phyloP scores from a whole-genome alignment of 2,888 invertebrate species.

The Rhyacophila evoluta region DNA sequence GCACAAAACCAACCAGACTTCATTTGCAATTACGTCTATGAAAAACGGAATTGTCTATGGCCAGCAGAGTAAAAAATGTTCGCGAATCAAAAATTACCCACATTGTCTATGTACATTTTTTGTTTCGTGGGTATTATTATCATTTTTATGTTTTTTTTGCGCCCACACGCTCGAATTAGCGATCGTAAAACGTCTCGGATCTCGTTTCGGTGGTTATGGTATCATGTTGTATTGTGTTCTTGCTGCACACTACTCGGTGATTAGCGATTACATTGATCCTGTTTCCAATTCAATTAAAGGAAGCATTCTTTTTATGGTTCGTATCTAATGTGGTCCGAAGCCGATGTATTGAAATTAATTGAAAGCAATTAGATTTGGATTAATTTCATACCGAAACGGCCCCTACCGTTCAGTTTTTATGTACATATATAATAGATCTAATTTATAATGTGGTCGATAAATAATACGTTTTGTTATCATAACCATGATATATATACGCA shows the following conservation, averaged over 20 bases:
- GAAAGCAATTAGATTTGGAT: too few relatives aligned
- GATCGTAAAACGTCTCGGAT: slow-evolving; percentile 15
- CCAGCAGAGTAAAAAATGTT: not conserved
- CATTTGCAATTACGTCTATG: not conserved
- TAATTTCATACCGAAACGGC: too few relatives aligned
- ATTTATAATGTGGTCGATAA: too few relatives aligned
- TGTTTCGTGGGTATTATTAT: not conserved
- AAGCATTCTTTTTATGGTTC: not conserved
- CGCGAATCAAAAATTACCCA: not conserved
- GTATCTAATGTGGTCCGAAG: not conserved
- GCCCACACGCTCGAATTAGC: slow-evolving; percentile 4
- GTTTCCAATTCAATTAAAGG: not conserved
- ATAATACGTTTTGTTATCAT: too few relatives aligned
- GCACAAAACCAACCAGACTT: not conserved
- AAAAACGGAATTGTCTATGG: not conserved
- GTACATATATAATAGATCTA: too few relatives aligned
- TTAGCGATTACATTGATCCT: not conserved
- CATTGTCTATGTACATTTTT: not conserved
- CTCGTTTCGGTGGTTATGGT: not conserved
- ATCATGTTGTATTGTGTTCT: not conserved
- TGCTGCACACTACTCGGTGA: not conserved
- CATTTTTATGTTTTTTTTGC: not conserved
- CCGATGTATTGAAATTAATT: not conserved
- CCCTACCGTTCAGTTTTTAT: too few relatives aligned
- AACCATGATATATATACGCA: too few relatives aligned